These are phyloP conservation scores for Mus musculus DNA, from an alignment of 2,113 vertebrate species.

Conservation along the genomic window GRCm39 chr10:50768001-50768500, in stretches of 20 bases:
- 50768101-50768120: neutral
- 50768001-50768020: accelerated
- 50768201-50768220: neutral
- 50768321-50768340: neutral
- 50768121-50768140: neutral
- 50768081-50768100: neutral
- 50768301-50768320: neutral
- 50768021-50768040: neutral
- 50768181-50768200: neutral
- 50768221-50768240: neutral
- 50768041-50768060: neutral
- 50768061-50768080: neutral
- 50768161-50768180: no score
- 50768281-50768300: neutral
- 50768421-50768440: neutral
- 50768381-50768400: neutral
- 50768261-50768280: neutral
- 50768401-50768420: neutral
- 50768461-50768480: neutral
- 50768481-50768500: neutral
- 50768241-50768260: neutral
- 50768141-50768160: neutral
- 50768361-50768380: neutral
- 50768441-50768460: neutral
- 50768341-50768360: neutral